These are phyloP conservation scores for Sorex maritimensis DNA, from an alignment of 2,797 vertebrate genomes.

Conservation along the genomic window DNA sequence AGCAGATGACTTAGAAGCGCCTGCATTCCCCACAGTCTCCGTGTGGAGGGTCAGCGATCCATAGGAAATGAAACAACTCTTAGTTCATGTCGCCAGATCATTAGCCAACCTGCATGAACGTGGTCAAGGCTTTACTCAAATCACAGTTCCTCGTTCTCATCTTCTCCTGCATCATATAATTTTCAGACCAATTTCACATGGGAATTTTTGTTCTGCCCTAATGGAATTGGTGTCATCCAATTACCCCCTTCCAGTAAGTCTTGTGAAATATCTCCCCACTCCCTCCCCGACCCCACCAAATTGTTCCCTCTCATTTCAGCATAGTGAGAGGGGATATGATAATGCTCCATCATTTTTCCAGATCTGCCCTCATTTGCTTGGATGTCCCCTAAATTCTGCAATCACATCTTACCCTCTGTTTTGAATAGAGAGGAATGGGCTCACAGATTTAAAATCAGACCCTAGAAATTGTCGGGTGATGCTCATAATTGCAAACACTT, in stretches of 20 bases:
- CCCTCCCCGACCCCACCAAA: background rate
- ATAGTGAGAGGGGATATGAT: slow-evolving; percentile 46
- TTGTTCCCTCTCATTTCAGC: slow-evolving; percentile 79
- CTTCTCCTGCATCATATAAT: background rate
- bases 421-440: slow-evolving; percentile 86
- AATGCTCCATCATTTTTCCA: slow-evolving; percentile 48
- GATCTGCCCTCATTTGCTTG: slow-evolving; percentile 74
- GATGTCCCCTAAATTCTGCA: slow-evolving; percentile 77
- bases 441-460: slow-evolving; percentile 81
- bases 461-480: slow-evolving; percentile 84
- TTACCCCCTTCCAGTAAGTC: slow-evolving; percentile 68
- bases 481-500: slow-evolving; percentile 87
- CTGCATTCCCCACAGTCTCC: slow-evolving; percentile 48
- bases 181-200: slow-evolving; percentile 61
- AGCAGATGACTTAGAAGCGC: slow-evolving; percentile 43
- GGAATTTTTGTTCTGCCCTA: background rate
- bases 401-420: slow-evolving; percentile 83
- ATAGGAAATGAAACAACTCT: slow-evolving; percentile 54
- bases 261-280: slow-evolving; percentile 25
- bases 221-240: background rate
- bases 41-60: slow-evolving; percentile 43
- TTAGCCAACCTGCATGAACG: slow-evolving; percentile 62
- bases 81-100: slow-evolving; percentile 60
- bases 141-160: slow-evolving; percentile 46
- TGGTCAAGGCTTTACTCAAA: slow-evolving; percentile 58